Evolutionary conservation across 2,888 invertebrate species (phyloP).

Genomic region (Diplolepis rosae): DNA sequence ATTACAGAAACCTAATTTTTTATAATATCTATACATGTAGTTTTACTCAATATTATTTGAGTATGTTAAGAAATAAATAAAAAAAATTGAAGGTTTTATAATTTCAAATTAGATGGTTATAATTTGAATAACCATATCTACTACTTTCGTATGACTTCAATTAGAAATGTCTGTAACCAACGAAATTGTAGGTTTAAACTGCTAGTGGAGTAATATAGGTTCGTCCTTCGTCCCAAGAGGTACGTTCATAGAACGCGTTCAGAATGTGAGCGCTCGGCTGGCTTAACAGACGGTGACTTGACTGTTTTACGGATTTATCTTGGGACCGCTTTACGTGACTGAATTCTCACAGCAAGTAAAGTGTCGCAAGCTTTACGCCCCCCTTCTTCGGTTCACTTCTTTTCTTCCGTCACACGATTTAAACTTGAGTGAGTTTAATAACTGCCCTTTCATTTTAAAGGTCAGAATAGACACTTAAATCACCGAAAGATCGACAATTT

Average conservation of each 20-base stretch:
- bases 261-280: constrained; percentile 57
- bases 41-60: too few species aligned
- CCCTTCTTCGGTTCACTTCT: constrained; percentile 35
- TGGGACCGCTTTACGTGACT: constrained; percentile 52
- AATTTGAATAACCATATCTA: too few species aligned
- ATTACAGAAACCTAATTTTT: too few species aligned
- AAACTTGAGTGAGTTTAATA: constrained; percentile 3
- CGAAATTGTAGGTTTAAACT: constrained; percentile 3
- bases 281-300: constrained; percentile 47
- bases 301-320: constrained; percentile 53
- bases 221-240: constrained; percentile 15
- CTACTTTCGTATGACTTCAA: too few species aligned
- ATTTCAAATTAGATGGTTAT: too few species aligned
- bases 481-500: too few species aligned
- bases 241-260: constrained; percentile 57
- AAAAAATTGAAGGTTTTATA: too few species aligned
- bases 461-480: too few species aligned
- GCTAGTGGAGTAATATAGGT: constrained; percentile 12
- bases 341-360: constrained; percentile 25
- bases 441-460: too few species aligned
- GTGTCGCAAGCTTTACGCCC: constrained; percentile 19
- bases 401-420: background rate
- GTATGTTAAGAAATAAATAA: too few species aligned
- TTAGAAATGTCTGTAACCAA: too few species aligned
- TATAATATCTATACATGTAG: too few species aligned